Percentiles rank a stretch among this genome's conserved stretches.
phyloP scores from a whole-genome alignment of 2,113 vertebrate genomes.

The Oophaga pumilio region DNA sequence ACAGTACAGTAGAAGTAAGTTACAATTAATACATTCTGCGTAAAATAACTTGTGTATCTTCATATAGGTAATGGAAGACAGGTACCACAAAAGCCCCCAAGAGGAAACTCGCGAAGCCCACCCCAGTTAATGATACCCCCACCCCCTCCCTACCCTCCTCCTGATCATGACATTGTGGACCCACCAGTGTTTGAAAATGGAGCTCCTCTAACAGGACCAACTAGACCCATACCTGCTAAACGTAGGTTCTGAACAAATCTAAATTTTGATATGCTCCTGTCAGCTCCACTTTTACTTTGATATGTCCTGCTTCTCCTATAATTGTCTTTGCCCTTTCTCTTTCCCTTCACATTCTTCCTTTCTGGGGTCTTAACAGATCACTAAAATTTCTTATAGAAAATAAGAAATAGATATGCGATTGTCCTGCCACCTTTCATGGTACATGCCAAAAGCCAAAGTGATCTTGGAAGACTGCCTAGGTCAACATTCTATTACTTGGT shows the following conservation, averaged over 20 bases:
- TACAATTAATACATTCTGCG: neutral
- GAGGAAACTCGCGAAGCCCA: conserved; percentile 69
- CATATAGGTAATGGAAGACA: conserved; percentile 77
- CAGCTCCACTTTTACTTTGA: conserved; percentile 35
- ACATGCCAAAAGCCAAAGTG: neutral
- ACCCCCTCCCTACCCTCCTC: conserved; percentile 78
- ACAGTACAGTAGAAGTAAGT: neutral
- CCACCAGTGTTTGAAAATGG: conserved; percentile 65
- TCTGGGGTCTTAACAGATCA: conserved; percentile 8
- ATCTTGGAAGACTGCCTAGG: neutral
- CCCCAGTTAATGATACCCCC: conserved; percentile 77
- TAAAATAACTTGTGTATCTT: conserved; percentile 69
- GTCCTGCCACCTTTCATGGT: neutral
- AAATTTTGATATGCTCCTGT: conserved; percentile 51
- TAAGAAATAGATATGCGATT: neutral
- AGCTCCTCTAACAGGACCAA: conserved; percentile 68
- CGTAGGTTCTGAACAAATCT: conserved; percentile 71
- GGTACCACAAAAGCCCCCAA: conserved; percentile 79
- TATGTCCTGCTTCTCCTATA: neutral
- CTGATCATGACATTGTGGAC: conserved; percentile 69
- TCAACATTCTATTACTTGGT: neutral
- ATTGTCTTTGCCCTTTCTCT: neutral
- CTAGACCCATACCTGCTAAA: conserved; percentile 67
- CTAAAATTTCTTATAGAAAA: conserved; percentile 13
- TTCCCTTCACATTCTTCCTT: neutral